Base-by-base conservation (phyloP, 2,888 invertebrate species). In the Mythimna vitellina region DNA sequence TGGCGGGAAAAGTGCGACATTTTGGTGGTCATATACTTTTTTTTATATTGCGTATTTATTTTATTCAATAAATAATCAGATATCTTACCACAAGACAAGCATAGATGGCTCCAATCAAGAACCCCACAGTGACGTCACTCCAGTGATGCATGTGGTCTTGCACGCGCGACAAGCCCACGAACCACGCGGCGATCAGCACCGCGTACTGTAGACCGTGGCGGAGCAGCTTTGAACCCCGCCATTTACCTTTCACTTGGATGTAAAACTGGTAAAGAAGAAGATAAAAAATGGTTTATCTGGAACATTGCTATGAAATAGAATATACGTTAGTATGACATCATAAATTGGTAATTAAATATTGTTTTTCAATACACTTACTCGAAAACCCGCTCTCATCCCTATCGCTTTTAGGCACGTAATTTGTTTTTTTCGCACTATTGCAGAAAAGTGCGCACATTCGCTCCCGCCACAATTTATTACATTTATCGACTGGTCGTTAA, bases 121-220 rank as follows among this genome's bases (percentile, higher is more conserved):
- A 96, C 0, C 99, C 99, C 20, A 96, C 97, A 1, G 98, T 96
- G 3, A 99, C 99, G 92, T 99, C 99, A 89, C 98, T 98, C 98
- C 98, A 98, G 89, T 99, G 99, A 92, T 99, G 99, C 92, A 98
- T 98, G 94, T 99, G 98, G 92, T 99, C 98, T 14, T 98, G 98
- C 53, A 99, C 97, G 20, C 99, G 96, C 0, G 98, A 97, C 91
- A 99, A 96, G 0, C 97, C 98, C 17, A 97, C 97, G 92, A 97
- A 98, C 96, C 97, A 97, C 2, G 98, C 98, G 78, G 97, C 95
- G 81, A 97, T 92, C 62, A 99, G 89, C 25, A 97, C 97, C 0
- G 97, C 89, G 87, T 97, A 97, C 92, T 99, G 99, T 0, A 98
- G 89, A 0, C 97, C 96, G 88, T 98, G 98, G 20, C 97, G 97